Base-by-base conservation (phyloP, 2,888 invertebrate species). In the Athripsodes cinereus region DNA sequence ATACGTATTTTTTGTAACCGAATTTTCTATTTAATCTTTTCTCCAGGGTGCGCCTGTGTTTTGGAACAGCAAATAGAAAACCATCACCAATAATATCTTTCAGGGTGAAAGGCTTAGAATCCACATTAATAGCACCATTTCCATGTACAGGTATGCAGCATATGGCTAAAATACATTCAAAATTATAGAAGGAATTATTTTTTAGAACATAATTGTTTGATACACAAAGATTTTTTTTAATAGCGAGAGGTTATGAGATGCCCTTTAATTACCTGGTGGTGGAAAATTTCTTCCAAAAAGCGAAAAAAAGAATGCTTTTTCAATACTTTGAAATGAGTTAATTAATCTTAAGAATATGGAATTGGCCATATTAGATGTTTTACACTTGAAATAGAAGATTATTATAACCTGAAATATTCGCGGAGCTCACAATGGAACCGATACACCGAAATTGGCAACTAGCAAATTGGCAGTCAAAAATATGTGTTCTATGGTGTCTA, bases 21-120 rank as follows among this genome's bases (percentile, higher is more conserved):
- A 81, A 92, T 72, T 85, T 90, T 50, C 93, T 79, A 48, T 81
- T 86, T 65, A 79, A 72, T 60, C 92, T 79, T 69, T 76, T 87
- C 69, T 96, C 95, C 47, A 91, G 64, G 0, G 89, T 83, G 65
- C 92, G 79, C 65, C 96, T 78, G 62, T 80, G 78, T 68, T 88
- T 90, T 0, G 93, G 96, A 1, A 89, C 92, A 52, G 87, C 94
- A 82, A 88, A 87, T 19, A 95, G 70, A 63, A 92, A 81, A 1
- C 89, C 88, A 73, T 90, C 84, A 1, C 84, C 84, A 51, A 89
- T 71, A 16, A 90, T 70, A 64, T 88, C 83, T 66, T 83, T 83
- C 6, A 90, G 64, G 1, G 81, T 79, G 65, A 80, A 79, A 53
- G 70, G 70, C 59, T 69, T 71, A 18, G 40, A 40, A 8, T 40